phyloP scores from a whole-genome alignment of 2,888 invertebrate genomes.

The Drosophila paucipuncta region DNA sequence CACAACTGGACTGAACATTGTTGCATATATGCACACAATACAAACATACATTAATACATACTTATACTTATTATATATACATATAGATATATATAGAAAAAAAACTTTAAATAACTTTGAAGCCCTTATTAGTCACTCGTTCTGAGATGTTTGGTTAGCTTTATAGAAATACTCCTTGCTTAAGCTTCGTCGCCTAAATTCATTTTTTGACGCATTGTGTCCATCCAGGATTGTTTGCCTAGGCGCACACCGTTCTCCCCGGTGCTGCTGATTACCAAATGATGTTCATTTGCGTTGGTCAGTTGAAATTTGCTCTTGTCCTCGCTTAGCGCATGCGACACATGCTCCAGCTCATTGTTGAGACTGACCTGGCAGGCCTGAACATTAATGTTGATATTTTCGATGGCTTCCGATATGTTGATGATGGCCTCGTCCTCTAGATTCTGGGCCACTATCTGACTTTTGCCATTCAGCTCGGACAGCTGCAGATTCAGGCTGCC shows the following conservation, averaged over 20 bases:
- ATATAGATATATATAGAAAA: constrained; percentile 21
- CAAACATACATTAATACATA: constrained; percentile 23
- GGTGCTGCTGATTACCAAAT: constrained; percentile 63
- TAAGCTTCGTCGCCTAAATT: constrained; percentile 23
- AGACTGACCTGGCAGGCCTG: constrained; percentile 72
- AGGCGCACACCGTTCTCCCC: constrained; percentile 74
- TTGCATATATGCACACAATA: constrained; percentile 49
- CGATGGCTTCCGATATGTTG: constrained; percentile 83
- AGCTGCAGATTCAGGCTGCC: constrained; percentile 83
- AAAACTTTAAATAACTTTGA: constrained; percentile 8
- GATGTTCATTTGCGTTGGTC: constrained; percentile 63
- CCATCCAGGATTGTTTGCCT: constrained; percentile 84
- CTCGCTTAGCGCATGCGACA: constrained; percentile 69
- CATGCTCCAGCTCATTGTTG: constrained; percentile 73
- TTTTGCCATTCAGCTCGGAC: constrained; percentile 82
- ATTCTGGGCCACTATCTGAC: constrained; percentile 73
- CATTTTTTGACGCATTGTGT: constrained; percentile 66
- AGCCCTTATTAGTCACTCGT: not conserved
- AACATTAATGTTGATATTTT: constrained; percentile 77
- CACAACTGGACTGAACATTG: constrained; percentile 71
- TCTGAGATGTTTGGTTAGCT: not conserved
- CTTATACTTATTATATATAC: constrained; percentile 23
- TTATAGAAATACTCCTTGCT: not conserved
- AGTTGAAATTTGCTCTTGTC: constrained; percentile 74
- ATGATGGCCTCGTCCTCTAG: constrained; percentile 71